Base-by-base conservation (phyloP, 1,140 invertebrate genomes). In the Mactra quadrangularis region DNA sequence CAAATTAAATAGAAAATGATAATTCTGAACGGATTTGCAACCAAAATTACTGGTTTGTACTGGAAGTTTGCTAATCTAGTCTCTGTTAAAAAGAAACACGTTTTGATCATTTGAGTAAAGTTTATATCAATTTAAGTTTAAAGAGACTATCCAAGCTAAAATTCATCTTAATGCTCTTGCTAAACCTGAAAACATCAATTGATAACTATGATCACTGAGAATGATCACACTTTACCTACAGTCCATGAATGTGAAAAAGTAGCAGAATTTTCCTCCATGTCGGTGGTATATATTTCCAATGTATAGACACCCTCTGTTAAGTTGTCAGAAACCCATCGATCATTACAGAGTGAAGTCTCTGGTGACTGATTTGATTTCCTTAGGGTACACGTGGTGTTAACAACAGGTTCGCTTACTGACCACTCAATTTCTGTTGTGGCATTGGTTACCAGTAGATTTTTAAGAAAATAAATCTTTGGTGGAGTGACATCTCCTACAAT, bases 401-500 rank as follows among this genome's bases (percentile, higher is more conserved):
- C 6, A 4, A 41, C 66, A 15, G 45, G 45, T 52, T 70, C 66
- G 45, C 50, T 52, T 50, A 52, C 31, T 31, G 1, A 29, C 66
- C 66, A 70, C n/a, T 31, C 13, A 3, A 70, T 31, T 52, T 70
- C 45, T 52, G 45, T 45, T 19, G 66, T 70, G 13, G 66, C 17
- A 35, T 70, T 70, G 38, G 66, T 52, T 50, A 27, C 50, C 1
- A 19, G 29, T 22, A 25, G 45, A 11, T 50, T 1, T 4, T 22
- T 3, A 1, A 33, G 1, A 4, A 70, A 52, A 2, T 6, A 1
- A 27, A 70, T 70, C 17, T 27, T 52, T 9, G 66, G 66, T 6
- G 66, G 66, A 13, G 66, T 70, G 7, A 70, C 19, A 70, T 70
- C 66, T 29, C 66, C 66, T 70, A 15, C n/a, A n/a, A n/a, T n/a